Evolutionary conservation across 2,797 vertebrate genomes (phyloP), one percentile per base, ranked within the genome.

Genomic region (Clarias platycephalus): DNA sequence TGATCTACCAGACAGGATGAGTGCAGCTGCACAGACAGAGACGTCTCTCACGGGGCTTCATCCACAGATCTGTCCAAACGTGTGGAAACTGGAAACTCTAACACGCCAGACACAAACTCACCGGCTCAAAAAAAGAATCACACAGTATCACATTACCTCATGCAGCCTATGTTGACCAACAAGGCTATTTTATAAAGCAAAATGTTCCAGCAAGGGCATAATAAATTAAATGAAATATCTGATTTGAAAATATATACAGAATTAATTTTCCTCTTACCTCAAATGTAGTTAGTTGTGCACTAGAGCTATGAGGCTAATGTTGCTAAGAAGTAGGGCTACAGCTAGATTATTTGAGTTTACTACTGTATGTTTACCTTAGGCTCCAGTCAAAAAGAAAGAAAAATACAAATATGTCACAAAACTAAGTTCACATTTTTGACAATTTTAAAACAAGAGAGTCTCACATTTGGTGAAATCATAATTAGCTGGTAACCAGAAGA

Each of bases 91-190:
- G 75, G 44, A 72, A 78, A 72, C 78, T 66, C 57, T 71, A 80
- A 83, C n/a, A 83, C 60, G 28, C 57, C 64, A 70, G 60, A 66
- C 31, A 85, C 24, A 66, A 22, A 72, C 12, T 26, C 58, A 71
- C 37, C 67, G 40, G 37, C 57, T 63, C n/a, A 79, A 83, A 63
- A 64, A 80, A 80, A 80, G 22, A 67, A 75, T 57, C 60, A 75
- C 60, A 86, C 60, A 31, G 53, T 83, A 55, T 82, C 85, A 67
- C 62, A 49, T 83, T 76, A 75, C 44, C 49, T 68, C 85, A 86
- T 86, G 85, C 82, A 83, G 77, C 66, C 71, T 77, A 81, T 68
- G 81, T 60, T 67, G 70, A 74, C 18, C 28, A 67, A 34, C 37
- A n/a, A 55, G 31, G 62, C 28, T 67, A 74, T 60, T 83, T 67